These are phyloP conservation scores for Trichopria drosophilae DNA, from an alignment of 2,888 invertebrate species.

Conservation along the genomic window DNA sequence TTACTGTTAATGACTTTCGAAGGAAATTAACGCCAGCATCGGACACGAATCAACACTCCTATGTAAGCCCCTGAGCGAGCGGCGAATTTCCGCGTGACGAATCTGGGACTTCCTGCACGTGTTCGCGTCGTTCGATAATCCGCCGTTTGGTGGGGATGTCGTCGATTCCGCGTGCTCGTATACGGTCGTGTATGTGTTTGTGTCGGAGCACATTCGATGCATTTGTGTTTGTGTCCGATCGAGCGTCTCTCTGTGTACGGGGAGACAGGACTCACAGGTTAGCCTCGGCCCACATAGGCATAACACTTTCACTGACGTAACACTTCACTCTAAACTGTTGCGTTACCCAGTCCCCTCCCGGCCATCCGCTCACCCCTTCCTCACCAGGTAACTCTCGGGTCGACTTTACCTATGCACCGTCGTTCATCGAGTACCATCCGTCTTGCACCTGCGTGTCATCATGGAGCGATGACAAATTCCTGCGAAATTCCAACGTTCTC, in stretches of 20 bases:
- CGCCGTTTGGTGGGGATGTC: slow-evolving; percentile 21
- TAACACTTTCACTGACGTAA: slow-evolving; percentile 60
- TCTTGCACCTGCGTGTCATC: no score
- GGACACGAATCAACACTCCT: no score
- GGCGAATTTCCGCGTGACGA: slow-evolving; percentile 37
- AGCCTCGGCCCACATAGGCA: slow-evolving; percentile 59
- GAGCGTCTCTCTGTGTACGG: slow-evolving; percentile 36
- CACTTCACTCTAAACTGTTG: slow-evolving; percentile 58
- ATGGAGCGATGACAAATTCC: no score
- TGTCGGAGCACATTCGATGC: no score
- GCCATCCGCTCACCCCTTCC: slow-evolving; percentile 30
- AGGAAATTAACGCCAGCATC: no score
- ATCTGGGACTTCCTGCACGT: slow-evolving; percentile 45
- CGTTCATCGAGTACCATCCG: no score
- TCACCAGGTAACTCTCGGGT: slow-evolving; percentile 22
- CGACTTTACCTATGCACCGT: no score
- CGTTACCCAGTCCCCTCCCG: slow-evolving; percentile 43
- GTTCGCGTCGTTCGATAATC: slow-evolving; percentile 39
- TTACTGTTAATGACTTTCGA: no score
- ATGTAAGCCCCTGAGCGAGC: slow-evolving; percentile 20
- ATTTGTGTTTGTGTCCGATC: no score
- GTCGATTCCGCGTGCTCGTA: slow-evolving; percentile 37
- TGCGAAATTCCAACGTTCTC: no score
- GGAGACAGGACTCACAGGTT: slow-evolving; percentile 58
- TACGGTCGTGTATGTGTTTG: no score